Base-by-base conservation (phyloP, 2,888 invertebrate genomes). In the Drosophila percnosoma region DNA sequence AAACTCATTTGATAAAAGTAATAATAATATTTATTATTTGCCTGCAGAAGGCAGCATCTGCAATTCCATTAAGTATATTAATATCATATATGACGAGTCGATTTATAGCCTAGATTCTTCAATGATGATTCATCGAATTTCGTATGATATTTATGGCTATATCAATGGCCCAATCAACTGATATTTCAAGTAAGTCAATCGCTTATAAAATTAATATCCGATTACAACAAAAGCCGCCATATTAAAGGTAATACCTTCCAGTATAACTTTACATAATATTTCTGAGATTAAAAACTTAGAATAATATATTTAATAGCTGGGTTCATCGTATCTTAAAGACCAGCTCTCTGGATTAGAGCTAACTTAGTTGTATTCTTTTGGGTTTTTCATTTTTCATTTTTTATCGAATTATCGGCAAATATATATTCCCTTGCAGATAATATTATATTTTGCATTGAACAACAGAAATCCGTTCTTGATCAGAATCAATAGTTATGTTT, bases 351-450 rank as follows among this genome's bases (percentile, higher is more conserved):
- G 8, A 4, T 4, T n/a, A 18, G 8, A 10, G 1, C 38, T 10
- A 10, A 11, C 5, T 42, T 5, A 11, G 10, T 11, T 40, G n/a
- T n/a, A 4, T 4, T 21, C n/a, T 11, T 11, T 40, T n/a, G 2
- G 11, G 18, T 38, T 8, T 38, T 0, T 3, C 1, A 4, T 1
- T 40, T 0, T 38, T n/a, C 2, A n/a, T n/a, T 40, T 0, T 11
- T 11, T n/a, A 40, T 11, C 2, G n/a, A 40, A 2, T 11, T 40
- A 5, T 11, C 4, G n/a, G 11, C 2, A 42, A 42, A n/a, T 40
- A 10, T n/a, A 10, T 40, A 1, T 10, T 10, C 4, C n/a, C 10
- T n/a, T n/a, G n/a, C 40, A n/a, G 15, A 24, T 45, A 7, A 4
- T 24, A 45, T 45, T 4, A 0, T 38, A 38, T 18, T 7, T 7